Evolutionary conservation across 2,797 vertebrate genomes (phyloP).

Genomic region (Ibycter americanus): DNA sequence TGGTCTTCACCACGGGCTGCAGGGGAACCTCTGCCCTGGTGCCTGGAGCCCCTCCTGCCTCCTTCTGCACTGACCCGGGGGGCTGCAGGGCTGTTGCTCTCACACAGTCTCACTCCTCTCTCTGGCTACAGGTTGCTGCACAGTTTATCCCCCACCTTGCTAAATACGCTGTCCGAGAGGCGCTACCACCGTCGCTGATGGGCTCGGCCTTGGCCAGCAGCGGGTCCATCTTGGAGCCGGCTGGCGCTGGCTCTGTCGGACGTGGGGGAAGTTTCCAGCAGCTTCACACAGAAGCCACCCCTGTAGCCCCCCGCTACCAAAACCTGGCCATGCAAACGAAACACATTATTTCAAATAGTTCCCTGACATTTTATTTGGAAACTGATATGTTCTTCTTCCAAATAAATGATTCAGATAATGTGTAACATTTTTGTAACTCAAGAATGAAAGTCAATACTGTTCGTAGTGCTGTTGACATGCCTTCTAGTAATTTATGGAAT

Average conservation of each 20-base stretch:
- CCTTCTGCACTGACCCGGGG: background rate
- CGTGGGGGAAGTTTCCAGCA: background rate
- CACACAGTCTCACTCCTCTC: background rate
- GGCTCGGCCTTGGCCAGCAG: background rate
- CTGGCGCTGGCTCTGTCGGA: background rate
- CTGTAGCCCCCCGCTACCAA: background rate
- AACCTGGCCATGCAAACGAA: background rate
- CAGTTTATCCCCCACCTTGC: background rate
- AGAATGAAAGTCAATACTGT: slow-evolving; percentile 60
- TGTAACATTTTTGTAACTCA: slow-evolving; percentile 34
- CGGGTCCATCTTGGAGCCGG: background rate
- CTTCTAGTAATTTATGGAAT: slow-evolving; percentile 62
- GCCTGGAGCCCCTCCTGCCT: accelerated
- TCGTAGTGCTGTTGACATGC: slow-evolving; percentile 42
- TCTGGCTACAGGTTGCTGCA: background rate
- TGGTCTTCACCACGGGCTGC: accelerated
- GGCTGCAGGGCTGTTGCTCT: background rate
- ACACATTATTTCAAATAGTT: slow-evolving; percentile 8
- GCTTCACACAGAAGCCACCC: background rate
- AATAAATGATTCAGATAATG: slow-evolving; percentile 53
- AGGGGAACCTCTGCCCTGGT: accelerated
- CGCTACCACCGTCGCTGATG: background rate
- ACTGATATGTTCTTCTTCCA: slow-evolving; percentile 39
- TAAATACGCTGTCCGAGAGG: background rate
- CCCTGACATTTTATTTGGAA: slow-evolving; percentile 29